Conservation (phyloP, 2,797 vertebrate genomes). For the Pangasius djambal region DNA sequence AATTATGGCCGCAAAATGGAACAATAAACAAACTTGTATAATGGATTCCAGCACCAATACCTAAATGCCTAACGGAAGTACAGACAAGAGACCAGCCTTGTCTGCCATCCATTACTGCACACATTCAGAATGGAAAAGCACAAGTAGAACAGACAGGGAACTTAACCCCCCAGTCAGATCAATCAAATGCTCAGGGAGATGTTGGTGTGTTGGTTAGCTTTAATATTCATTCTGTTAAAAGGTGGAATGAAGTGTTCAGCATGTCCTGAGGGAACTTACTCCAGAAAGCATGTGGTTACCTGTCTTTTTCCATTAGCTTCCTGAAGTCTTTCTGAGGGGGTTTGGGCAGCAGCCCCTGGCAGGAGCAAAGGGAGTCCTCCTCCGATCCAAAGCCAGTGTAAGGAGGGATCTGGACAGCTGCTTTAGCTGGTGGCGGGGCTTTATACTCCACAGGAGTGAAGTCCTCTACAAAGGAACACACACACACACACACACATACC, state of each 20-base stretch:
- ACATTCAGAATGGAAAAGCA: slow-evolving; percentile 7
- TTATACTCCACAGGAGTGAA: slow-evolving; percentile 82
- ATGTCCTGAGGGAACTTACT: slow-evolving; percentile 1
- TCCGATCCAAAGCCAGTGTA: slow-evolving; percentile 93
- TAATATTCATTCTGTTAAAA: slow-evolving; percentile 41
- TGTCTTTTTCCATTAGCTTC: slow-evolving; percentile 87
- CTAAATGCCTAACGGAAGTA: background rate
- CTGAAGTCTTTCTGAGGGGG: slow-evolving; percentile 77
- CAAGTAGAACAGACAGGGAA: slow-evolving; percentile 30
- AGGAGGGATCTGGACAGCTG: slow-evolving; percentile 77
- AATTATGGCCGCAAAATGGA: background rate
- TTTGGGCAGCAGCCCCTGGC: slow-evolving; percentile 76
- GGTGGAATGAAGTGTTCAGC: slow-evolving; percentile 10
- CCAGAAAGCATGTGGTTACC: slow-evolving; percentile 70
- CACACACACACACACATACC: slow-evolving; percentile 13
- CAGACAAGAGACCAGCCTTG: background rate
- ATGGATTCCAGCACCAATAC: background rate
- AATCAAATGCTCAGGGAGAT: slow-evolving; percentile 18
- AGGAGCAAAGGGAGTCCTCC: slow-evolving; percentile 89
- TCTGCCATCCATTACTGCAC: slow-evolving; percentile 3
- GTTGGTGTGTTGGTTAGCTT: background rate
- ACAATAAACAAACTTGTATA: background rate
- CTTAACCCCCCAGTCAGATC: slow-evolving; percentile 38
- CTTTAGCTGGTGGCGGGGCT: slow-evolving; percentile 67
- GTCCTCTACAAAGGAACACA: slow-evolving; percentile 74